Percentiles rank a stretch among this genome's conserved stretches.
Evolutionary conservation across 2,797 vertebrate species (phyloP).

Genomic region (Anas capensis): DNA sequence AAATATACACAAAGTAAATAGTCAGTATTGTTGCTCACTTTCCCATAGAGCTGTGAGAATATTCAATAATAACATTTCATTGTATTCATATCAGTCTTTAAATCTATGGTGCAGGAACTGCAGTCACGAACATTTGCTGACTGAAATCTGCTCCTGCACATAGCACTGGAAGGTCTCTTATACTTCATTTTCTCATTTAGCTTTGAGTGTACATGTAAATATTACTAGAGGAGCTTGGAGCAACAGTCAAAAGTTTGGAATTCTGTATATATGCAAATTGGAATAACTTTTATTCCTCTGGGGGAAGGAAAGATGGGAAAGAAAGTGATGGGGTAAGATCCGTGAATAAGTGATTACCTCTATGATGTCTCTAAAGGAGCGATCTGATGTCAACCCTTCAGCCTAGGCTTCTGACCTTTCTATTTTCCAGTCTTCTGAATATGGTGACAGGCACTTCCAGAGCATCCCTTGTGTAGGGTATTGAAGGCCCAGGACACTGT

Average conservation of each 20-base stretch:
- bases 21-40: not conserved
- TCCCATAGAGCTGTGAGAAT: not conserved
- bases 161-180: not conserved
- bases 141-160: not conserved
- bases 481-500: accelerated
- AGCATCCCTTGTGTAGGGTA: not conserved
- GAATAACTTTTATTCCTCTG: not conserved
- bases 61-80: not conserved
- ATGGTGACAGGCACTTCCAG: not conserved
- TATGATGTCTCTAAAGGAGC: not conserved
- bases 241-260: not conserved
- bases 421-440: constrained; percentile 12
- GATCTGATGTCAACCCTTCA: not conserved
- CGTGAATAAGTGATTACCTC: not conserved
- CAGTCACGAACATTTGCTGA: not conserved
- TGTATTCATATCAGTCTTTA: not conserved
- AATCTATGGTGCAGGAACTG: not conserved
- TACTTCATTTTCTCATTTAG: not conserved
- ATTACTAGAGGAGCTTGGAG: not conserved
- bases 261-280: not conserved
- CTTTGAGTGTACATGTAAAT: not conserved
- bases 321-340: not conserved
- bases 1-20: not conserved
- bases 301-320: not conserved
- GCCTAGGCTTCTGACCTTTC: not conserved